Percentiles rank a stretch among this genome's conserved stretches.
phyloP scores from a whole-genome alignment of 2,797 vertebrate genomes.

The Hephaestus fuliginosus region DNA sequence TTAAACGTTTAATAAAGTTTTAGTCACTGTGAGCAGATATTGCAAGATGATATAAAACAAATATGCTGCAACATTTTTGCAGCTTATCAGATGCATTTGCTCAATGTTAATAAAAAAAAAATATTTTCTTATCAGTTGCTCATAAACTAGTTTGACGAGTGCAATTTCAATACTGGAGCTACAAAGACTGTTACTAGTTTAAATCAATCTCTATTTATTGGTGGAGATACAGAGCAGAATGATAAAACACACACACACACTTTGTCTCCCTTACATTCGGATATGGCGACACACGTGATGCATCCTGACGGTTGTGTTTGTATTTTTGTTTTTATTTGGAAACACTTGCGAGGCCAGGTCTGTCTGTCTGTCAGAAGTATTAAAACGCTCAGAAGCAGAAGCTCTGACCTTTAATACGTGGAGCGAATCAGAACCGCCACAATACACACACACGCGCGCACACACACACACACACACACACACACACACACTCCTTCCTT shows the following conservation, averaged over 20 bases:
- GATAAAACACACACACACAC: not conserved
- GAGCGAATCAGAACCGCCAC: not conserved
- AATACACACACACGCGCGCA: slow-evolving; percentile 22
- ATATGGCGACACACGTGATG: not conserved
- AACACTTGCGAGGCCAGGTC: not conserved
- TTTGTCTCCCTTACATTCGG: not conserved
- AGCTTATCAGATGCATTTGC: not conserved
- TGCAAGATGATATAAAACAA: too few relatives aligned
- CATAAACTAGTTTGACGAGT: too few relatives aligned
- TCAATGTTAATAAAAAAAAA: not conserved
- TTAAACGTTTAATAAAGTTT: too few relatives aligned
- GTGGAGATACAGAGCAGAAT: not conserved
- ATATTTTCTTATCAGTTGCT: too few relatives aligned
- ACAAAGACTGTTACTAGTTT: not conserved
- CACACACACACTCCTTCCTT: not conserved
- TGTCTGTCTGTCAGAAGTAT: slow-evolving; percentile 24
- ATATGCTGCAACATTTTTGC: too few relatives aligned
- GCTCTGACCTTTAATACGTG: slow-evolving; percentile 56
- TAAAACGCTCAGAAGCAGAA: slow-evolving; percentile 39
- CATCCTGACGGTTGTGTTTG: slow-evolving; percentile 15
- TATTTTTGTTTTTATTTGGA: slow-evolving; percentile 23
- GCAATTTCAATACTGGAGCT: not conserved
- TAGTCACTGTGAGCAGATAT: too few relatives aligned
- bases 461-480: slow-evolving; percentile 23
- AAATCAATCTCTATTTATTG: not conserved